Base-by-base conservation (phyloP, 2,113 vertebrate genomes). In the Carassius carassius region DNA sequence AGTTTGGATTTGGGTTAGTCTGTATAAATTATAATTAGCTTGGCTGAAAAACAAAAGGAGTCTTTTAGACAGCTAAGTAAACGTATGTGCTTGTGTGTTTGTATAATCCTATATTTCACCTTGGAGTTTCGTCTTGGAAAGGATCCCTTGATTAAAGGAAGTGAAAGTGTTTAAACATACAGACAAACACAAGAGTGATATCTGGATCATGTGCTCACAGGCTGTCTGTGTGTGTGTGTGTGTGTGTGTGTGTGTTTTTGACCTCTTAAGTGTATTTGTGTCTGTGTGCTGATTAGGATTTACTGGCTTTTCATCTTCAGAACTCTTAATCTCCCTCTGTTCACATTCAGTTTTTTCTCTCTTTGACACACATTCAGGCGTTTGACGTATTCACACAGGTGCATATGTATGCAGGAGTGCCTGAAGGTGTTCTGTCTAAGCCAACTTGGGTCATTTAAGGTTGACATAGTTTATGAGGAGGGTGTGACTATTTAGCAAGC, bases 71-170 rank as follows among this genome's bases (percentile, higher is more conserved):
- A 89, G 10, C 81, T 81, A 84, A 73, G 74, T 81, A 87, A 77
- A 84, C 23, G 41, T 70, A 25, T 69, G 81, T 65, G 75, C 86
- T 81, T 81, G 81, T 78, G 56, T 89, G 78, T 93, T 90, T 90
- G 87, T 84, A 84, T 93, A 94, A 92, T 93, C 91, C 90, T 88
- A 90, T 86, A 91, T 93, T 92, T 94, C 91, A 92, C 93, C 91
- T 84, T 86, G 92, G 92, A 29, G 29, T 29, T 29, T 29, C 29
- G 92, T 93, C 91, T 91, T 90, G 90, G 88, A 92, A 92, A 93
- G 92, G 93, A 94, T 92, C 93, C 90, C 89, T 93, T 93, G 92
- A 94, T 93, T 92, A 91, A 89, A 92, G 79, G 41, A 80, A 89
- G 89, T 83, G 85, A 65, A 35, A 90, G 88, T 88, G 54, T 88